Evolutionary conservation across 2,888 invertebrate genomes (phyloP), one percentile per base, ranked within the genome.

Genomic region (Conops quadrifasciatus): DNA sequence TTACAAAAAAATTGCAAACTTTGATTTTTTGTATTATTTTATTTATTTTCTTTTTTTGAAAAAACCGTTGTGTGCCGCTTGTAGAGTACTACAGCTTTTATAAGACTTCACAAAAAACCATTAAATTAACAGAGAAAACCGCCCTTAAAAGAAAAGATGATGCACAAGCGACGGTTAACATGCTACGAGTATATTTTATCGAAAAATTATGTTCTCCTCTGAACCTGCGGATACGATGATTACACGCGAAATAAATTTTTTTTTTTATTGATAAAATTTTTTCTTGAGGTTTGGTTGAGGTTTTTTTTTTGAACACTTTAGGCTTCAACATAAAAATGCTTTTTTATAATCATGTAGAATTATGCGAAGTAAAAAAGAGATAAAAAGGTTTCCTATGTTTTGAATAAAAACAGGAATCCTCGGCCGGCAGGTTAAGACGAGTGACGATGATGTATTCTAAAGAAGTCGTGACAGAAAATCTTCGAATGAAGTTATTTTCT

Each of bases 341-440:
- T 65, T 65, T 62, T 45, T 24, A 62, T 43, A 62, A 62, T 62
- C 62, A 62, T 62, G 36, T 62, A 19, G 43, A 45, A 62, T 21
- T 62, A 36, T n/a, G 11, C n/a, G 2, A 28, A n/a, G n/a, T n/a
- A n/a, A 2, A 19, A 51, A 65, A 65, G 16, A 30, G 16, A 49
- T 19, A 49, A 2, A 49, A 19, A 49, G 49, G 49, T 5, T n/a
- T 15, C n/a, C 7, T 11, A 13, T 1, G 53, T 21, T 3, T 36
- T 16, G 16, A 11, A 67, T 43, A 58, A 45, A n/a, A 51, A 47
- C 47, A 47, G 5, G 43, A 19, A 45, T 24, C 21, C 2, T 49
- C 7, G n/a, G 11, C n/a, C 3, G 19, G 19, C 7, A 16, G 15
- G 49, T 7, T 15, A 59, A 30, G 59, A 1, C 24, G 2, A 47